Percentiles rank a stretch among this genome's conserved stretches.
Evolutionary conservation across 2,797 vertebrate genomes (phyloP).

Genomic region (Carcharodon carcharias): DNA sequence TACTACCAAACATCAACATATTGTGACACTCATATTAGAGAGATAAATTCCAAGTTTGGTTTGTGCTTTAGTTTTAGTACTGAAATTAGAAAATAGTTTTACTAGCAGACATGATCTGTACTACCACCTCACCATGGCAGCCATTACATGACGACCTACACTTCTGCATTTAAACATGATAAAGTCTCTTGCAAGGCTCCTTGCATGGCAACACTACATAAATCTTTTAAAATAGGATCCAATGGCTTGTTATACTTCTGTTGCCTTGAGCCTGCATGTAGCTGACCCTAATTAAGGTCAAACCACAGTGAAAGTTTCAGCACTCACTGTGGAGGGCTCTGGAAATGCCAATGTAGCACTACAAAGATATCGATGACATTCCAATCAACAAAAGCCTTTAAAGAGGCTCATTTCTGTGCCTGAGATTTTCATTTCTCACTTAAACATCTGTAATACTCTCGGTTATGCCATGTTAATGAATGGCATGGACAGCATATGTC

Average conservation of each 20-base stretch:
- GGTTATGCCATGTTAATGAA: neutral
- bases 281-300: slow-evolving; percentile 9
- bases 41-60: neutral
- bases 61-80: neutral
- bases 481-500: neutral
- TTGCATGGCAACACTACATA: neutral
- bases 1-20: neutral
- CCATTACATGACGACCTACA: neutral
- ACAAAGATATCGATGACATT: neutral
- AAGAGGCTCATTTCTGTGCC: neutral
- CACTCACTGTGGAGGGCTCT: neutral
- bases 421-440: neutral
- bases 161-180: neutral
- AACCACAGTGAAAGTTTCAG: neutral
- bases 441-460: neutral
- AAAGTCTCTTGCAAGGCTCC: neutral
- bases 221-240: neutral
- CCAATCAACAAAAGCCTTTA: neutral
- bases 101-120: neutral
- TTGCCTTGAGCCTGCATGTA: neutral
- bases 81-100: neutral
- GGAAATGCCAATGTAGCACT: neutral
- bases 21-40: neutral
- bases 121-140: neutral
- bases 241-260: neutral